Evolutionary conservation across 2,797 vertebrate species (phyloP).

Genomic region (Philypnodon macrostomus): DNA sequence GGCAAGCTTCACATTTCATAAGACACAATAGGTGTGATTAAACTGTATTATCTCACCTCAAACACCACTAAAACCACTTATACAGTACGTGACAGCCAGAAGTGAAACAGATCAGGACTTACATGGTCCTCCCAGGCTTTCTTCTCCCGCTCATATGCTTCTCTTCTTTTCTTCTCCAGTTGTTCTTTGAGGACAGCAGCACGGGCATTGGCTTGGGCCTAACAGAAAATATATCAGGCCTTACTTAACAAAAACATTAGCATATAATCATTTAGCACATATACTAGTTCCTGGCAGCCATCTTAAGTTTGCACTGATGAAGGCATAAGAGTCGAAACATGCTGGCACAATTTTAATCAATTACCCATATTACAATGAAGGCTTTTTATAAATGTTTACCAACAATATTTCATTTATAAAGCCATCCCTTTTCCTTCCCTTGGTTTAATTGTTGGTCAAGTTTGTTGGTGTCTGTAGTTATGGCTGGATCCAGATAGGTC

Average conservation of each 20-base stretch:
- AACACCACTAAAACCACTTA: background rate
- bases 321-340: too few relatives aligned
- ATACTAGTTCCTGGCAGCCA: too few relatives aligned
- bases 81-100: background rate
- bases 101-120: slow-evolving; percentile 30
- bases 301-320: too few relatives aligned
- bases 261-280: background rate
- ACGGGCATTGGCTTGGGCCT: slow-evolving; percentile 89
- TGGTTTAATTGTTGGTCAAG: too few relatives aligned
- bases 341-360: too few relatives aligned
- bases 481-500: too few relatives aligned
- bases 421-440: too few relatives aligned
- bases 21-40: slow-evolving; percentile 22
- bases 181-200: slow-evolving; percentile 92
- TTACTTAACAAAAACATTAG: slow-evolving; percentile 6
- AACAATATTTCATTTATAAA: too few relatives aligned
- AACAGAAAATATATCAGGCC: too few relatives aligned
- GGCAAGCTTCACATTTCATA: slow-evolving; percentile 72
- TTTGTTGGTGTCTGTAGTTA: too few relatives aligned
- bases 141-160: slow-evolving; percentile 90
- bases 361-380: too few relatives aligned
- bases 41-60: background rate
- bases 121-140: slow-evolving; percentile 95
- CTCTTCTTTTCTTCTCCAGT: slow-evolving; percentile 89
- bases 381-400: too few relatives aligned